Evolutionary conservation across 2,888 invertebrate genomes (phyloP).

Genomic region (Synergus gifuensis): DNA sequence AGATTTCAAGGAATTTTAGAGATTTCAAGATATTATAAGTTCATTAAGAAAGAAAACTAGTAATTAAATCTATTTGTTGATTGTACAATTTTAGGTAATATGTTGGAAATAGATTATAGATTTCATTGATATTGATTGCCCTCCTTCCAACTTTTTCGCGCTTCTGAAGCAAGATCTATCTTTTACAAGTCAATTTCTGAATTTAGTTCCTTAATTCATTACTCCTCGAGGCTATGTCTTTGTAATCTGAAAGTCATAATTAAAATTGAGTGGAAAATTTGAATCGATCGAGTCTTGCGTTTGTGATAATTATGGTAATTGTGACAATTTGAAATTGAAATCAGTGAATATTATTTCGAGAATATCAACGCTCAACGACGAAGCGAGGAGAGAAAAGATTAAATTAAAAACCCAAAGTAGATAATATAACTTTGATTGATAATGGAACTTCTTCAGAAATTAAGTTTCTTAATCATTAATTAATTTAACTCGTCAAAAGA

Average conservation of each 20-base stretch:
- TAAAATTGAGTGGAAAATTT: neutral
- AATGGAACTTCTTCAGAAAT: too few species aligned
- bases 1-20: too few species aligned
- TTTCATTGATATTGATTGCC: constrained; percentile 20
- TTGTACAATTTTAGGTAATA: neutral
- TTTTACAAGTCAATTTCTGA: constrained; percentile 3
- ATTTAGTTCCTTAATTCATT: neutral
- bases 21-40: neutral
- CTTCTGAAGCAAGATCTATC: constrained; percentile 9
- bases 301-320: neutral
- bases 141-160: neutral
- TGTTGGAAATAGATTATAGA: neutral
- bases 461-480: too few species aligned
- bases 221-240: neutral
- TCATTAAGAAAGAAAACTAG: too few species aligned
- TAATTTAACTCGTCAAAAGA: too few species aligned
- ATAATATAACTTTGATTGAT: too few species aligned
- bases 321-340: neutral
- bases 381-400: too few species aligned
- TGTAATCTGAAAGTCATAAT: neutral
- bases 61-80: constrained; percentile 7
- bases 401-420: too few species aligned
- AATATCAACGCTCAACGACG: neutral
- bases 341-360: neutral
- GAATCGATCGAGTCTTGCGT: neutral